Evolutionary conservation across 1,140 invertebrate species (phyloP).

Genomic region (Camponotus pennsylvanicus): DNA sequence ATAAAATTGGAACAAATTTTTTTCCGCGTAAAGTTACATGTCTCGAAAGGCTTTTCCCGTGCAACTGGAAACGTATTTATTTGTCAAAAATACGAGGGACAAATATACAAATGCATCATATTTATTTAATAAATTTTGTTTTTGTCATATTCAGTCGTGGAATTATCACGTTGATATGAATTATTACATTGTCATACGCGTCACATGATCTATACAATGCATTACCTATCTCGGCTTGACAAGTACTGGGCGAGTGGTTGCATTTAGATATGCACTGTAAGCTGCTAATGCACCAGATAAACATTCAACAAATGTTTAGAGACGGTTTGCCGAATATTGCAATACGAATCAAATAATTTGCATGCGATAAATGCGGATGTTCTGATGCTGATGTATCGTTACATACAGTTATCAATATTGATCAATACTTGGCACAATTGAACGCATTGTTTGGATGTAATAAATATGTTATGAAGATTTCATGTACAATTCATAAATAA

Average conservation of each 20-base stretch:
- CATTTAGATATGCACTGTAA: slow-evolving; percentile 64
- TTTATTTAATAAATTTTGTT: slow-evolving; percentile 51
- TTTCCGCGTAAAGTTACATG: background rate
- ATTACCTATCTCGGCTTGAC: slow-evolving; percentile 61
- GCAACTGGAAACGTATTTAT: slow-evolving; percentile 32
- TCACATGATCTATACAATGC: slow-evolving; percentile 57
- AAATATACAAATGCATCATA: slow-evolving; percentile 17
- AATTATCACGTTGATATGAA: slow-evolving; percentile 56
- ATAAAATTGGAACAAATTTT: slow-evolving; percentile 5
- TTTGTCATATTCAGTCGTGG: slow-evolving; percentile 48
- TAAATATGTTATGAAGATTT: slow-evolving; percentile 55
- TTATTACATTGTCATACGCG: slow-evolving; percentile 58
- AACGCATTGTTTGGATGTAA: slow-evolving; percentile 27
- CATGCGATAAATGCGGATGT: slow-evolving; percentile 55
- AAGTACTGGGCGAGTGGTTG: slow-evolving; percentile 45
- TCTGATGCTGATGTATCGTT: slow-evolving; percentile 55
- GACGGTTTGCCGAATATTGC: slow-evolving; percentile 63
- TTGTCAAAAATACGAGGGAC: background rate
- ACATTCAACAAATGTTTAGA: slow-evolving; percentile 64
- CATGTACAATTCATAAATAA: slow-evolving; percentile 42
- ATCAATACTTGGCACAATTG: slow-evolving; percentile 57
- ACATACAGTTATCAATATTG: slow-evolving; percentile 60
- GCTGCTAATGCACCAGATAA: slow-evolving; percentile 63
- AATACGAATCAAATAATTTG: slow-evolving; percentile 62
- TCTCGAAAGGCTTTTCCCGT: background rate